These are phyloP conservation scores for Campoplex capitator DNA, from an alignment of 2,888 invertebrate species.

Conservation along the genomic window DNA sequence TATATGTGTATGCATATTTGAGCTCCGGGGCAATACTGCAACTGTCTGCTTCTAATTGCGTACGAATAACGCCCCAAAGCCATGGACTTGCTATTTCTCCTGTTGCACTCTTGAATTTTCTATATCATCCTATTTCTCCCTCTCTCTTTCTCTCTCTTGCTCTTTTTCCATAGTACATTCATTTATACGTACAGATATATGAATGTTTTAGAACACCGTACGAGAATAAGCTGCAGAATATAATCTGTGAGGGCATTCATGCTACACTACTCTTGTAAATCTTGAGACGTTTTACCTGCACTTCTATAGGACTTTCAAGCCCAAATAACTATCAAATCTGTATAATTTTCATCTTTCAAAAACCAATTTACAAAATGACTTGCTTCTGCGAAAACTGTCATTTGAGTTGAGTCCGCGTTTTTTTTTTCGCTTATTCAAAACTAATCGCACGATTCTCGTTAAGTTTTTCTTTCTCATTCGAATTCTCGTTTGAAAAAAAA, in stretches of 20 bases:
- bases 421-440: background rate
- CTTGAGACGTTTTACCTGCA: conserved; percentile 36
- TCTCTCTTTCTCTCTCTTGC: conserved; percentile 14
- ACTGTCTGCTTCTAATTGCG: conserved; percentile 66
- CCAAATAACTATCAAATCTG: background rate
- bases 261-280: conserved; percentile 36
- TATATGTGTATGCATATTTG: conserved; percentile 24
- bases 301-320: background rate
- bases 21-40: conserved; percentile 43
- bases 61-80: conserved; percentile 66
- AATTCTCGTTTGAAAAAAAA: background rate
- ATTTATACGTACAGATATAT: conserved; percentile 1
- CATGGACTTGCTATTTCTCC: conserved; percentile 49
- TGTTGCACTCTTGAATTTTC: conserved; percentile 40
- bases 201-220: conserved; percentile 26
- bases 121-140: conserved; percentile 22
- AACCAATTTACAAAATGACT: background rate
- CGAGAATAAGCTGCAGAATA: conserved; percentile 53
- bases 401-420: background rate
- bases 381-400: background rate
- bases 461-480: background rate
- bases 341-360: background rate
- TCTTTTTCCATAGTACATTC: background rate
- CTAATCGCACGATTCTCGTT: background rate
- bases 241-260: conserved; percentile 58